Evolutionary conservation across 2,113 vertebrate species (phyloP).

Genomic region (Zapornia atra): DNA sequence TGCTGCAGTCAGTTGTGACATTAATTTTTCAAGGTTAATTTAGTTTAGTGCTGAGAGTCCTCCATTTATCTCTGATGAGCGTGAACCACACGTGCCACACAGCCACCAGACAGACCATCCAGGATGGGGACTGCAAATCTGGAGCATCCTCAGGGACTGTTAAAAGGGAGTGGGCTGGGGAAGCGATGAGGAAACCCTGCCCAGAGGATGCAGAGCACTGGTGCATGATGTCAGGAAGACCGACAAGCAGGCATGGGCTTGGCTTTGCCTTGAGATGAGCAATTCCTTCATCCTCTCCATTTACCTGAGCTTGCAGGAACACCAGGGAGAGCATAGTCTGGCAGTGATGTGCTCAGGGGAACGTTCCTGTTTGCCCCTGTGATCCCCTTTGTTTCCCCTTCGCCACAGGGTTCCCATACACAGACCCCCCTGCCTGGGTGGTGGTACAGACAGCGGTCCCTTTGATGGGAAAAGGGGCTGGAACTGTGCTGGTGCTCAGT

Average conservation of each 20-base stretch:
- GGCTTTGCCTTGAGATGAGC: neutral
- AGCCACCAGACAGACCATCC: neutral
- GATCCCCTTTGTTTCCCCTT: neutral
- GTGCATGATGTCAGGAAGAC: neutral
- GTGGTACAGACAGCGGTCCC: neutral
- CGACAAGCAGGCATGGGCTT: neutral
- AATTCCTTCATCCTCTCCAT: neutral
- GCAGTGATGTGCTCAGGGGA: neutral
- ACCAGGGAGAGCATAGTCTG: neutral
- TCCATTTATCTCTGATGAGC: neutral
- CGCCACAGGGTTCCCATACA: neutral
- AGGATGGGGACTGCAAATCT: rapidly evolving
- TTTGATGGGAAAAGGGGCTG: neutral
- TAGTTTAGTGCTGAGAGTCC: neutral
- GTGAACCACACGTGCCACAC: rapidly evolving
- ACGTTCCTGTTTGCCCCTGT: neutral
- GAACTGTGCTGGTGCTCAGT: neutral
- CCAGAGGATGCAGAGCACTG: neutral
- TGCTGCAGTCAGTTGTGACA: constrained; percentile 51
- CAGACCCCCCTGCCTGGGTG: neutral
- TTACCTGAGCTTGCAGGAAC: neutral
- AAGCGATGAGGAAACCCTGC: neutral
- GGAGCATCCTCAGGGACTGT: neutral
- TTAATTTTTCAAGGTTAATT: constrained; percentile 63
- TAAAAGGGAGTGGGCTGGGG: neutral